Percentiles rank a stretch among this genome's conserved stretches.
Conservation (phyloP, 2,797 vertebrate genomes). For the Pseudomugil gertrudae region DNA sequence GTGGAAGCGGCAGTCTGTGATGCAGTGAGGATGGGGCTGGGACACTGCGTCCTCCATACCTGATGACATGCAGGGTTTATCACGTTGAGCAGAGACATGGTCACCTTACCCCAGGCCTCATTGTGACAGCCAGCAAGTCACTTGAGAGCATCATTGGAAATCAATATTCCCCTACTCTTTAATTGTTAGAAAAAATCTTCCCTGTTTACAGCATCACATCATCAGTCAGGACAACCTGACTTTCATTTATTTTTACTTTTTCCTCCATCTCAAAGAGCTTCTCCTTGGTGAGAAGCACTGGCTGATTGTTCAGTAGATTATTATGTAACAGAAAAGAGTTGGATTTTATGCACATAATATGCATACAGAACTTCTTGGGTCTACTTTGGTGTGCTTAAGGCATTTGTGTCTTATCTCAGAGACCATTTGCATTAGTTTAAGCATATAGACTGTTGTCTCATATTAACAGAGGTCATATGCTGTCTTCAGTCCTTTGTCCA, state of each 20-base stretch:
- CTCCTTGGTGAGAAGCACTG: constrained; percentile 52
- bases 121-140: constrained; percentile 88
- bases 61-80: constrained; percentile 79
- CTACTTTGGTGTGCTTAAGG: constrained; percentile 55
- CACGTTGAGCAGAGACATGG: constrained; percentile 82
- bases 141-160: constrained; percentile 89
- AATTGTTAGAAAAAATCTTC: constrained; percentile 84
- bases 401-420: constrained; percentile 51
- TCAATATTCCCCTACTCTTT: constrained; percentile 88
- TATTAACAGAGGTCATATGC: constrained; percentile 21
- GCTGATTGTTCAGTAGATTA: constrained; percentile 66
- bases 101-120: constrained; percentile 89
- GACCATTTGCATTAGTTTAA: constrained; percentile 36
- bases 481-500: constrained; percentile 33
- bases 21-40: constrained; percentile 15
- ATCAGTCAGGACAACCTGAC: constrained; percentile 81
- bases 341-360: constrained; percentile 58
- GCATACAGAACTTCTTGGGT: constrained; percentile 54
- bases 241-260: constrained; percentile 64
- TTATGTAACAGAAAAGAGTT: constrained; percentile 61
- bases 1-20: constrained; percentile 33
- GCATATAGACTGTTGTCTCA: constrained; percentile 29
- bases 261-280: constrained; percentile 12
- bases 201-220: constrained; percentile 79
- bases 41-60: constrained; percentile 73